Base-by-base conservation (phyloP, 2,888 invertebrate genomes). In the Pristionchus entomophagus region DNA sequence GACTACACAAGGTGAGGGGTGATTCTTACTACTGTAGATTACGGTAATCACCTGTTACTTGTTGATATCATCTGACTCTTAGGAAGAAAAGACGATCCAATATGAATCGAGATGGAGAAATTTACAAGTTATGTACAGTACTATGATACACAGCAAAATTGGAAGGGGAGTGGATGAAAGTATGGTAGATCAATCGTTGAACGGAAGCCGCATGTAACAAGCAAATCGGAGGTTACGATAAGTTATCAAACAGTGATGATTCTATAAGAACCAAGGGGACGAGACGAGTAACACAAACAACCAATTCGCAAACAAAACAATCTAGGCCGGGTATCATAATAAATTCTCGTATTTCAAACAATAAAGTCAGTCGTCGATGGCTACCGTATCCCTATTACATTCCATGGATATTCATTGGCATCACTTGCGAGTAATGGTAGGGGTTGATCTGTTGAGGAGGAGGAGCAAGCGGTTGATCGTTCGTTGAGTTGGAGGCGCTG, bases 371-470 rank as follows among this genome's bases (percentile, higher is more conserved):
- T 73, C 69, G 41, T 73, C 69, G 41, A 73, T 73, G 8, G 32
- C 69, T 73, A 73, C 69, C 69, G 69, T 73, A 41, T 41, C 56
- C 69, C 69, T 73, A 73, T 41, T 73, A 41, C 69, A 73, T 73
- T 6, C 69, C 41, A 14, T 73, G 69, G 41, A 73, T 41, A 41
- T 26, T 41, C 69, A 73, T 41, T 38, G 69, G 69, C 69, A 41
- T 41, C 69, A 73, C 41, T 41, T 73, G 69, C 38, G 69, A 41
- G 69, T 73, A 73, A 41, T 73, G 69, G 69, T 73, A 73, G 41
- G 62, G n/a, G n/a, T n/a, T 17, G 32, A 65, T 65, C 62, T 65
- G 62, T 29, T 65, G 62, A 14, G 56, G 4, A 22, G 41, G n/a
- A 22, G 38, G 2, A 10, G 69, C 41, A n/a, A n/a, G 69, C 41